Percentiles rank a stretch among this genome's conserved stretches.
Evolutionary conservation across 2,113 vertebrate genomes (phyloP).

Genomic region (Emydura subglobosa): DNA sequence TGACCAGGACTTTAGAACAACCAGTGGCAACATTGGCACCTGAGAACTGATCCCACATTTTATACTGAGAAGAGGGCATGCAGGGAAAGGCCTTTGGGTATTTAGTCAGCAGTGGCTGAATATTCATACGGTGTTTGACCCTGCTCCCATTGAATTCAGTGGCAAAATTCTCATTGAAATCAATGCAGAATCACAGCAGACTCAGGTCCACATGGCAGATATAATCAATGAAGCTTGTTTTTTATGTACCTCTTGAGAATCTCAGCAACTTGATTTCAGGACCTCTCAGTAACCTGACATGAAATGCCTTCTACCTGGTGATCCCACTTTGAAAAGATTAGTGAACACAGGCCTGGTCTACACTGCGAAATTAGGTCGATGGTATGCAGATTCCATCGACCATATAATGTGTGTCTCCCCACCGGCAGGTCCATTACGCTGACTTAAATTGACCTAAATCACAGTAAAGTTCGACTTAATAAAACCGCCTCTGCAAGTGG

Average conservation of each 20-base stretch:
- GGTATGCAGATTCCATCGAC: too few relatives aligned
- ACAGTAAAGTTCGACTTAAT: too few relatives aligned
- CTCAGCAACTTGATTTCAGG: fast-evolving
- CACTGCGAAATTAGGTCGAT: too few relatives aligned
- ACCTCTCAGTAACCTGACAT: background rate
- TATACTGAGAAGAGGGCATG: background rate
- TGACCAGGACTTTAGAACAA: background rate
- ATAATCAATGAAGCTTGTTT: background rate
- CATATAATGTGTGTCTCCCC: too few relatives aligned
- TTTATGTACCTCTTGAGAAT: background rate
- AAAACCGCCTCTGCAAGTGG: too few relatives aligned
- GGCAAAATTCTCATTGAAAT: background rate
- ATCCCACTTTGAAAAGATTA: background rate
- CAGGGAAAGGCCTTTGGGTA: background rate
- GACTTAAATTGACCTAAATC: too few relatives aligned
- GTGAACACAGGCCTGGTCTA: background rate
- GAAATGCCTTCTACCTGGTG: background rate
- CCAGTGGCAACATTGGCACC: background rate
- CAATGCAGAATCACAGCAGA: background rate
- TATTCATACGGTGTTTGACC: background rate
- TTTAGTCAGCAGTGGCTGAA: background rate
- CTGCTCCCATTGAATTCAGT: background rate
- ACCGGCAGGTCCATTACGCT: too few relatives aligned
- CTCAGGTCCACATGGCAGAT: background rate
- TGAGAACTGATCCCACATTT: background rate